Evolutionary conservation across 2,113 vertebrate species (phyloP).

Genomic region (Periophthalmus modestus): DNA sequence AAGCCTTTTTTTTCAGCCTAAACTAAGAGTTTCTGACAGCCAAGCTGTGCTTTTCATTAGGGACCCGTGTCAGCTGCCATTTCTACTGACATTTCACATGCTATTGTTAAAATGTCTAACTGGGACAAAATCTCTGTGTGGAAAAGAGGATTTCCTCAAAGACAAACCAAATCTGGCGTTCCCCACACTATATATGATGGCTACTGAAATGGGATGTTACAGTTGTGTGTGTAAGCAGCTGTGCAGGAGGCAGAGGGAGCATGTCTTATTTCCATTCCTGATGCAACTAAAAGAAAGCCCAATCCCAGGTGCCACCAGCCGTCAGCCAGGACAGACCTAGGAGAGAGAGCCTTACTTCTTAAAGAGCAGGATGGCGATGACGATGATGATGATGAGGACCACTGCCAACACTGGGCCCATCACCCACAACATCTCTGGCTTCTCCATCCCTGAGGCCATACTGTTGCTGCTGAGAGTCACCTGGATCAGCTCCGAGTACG

Average conservation of each 20-base stretch:
- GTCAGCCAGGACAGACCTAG: constrained; percentile 31
- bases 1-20: constrained; percentile 49
- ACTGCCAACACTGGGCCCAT: constrained; percentile 95
- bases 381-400: constrained; percentile 95
- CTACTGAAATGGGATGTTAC: constrained; percentile 40
- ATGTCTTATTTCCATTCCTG: constrained; percentile 63
- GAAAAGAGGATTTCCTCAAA: constrained; percentile 37
- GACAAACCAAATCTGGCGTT: constrained; percentile 40
- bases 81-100: constrained; percentile 53
- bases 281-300: constrained; percentile 67
- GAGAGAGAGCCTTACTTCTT: constrained; percentile 85
- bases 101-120: constrained; percentile 38
- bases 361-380: constrained; percentile 96
- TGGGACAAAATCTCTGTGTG: constrained; percentile 38
- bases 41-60: constrained; percentile 56
- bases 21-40: constrained; percentile 62
- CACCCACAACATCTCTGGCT: constrained; percentile 97
- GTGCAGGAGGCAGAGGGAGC: constrained; percentile 38
- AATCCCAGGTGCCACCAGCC: constrained; percentile 34
- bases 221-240: constrained; percentile 44
- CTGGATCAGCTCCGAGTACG: constrained; percentile 90
- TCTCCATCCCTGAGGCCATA: constrained; percentile 80
- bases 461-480: constrained; percentile 69
- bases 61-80: constrained; percentile 58
- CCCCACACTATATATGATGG: constrained; percentile 25